phyloP scores from a whole-genome alignment of 30 jellyfish, hydroid and myxozoan species.

The Morbakka virulenta region DNA sequence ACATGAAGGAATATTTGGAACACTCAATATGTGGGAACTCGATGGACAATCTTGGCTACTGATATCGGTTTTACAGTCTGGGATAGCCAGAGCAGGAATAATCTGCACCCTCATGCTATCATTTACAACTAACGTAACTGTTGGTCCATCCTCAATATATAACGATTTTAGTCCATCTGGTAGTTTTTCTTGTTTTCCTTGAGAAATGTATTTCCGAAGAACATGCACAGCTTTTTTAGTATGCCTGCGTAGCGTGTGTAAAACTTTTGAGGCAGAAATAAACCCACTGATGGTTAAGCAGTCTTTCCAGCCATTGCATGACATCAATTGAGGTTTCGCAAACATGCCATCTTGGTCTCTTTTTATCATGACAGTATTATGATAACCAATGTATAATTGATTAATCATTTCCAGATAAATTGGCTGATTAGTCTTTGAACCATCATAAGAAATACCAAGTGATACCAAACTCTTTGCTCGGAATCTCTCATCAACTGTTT shows the following conservation, averaged over 20 bases:
- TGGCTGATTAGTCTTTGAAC: constrained; percentile 60
- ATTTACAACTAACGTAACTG: constrained; percentile 43
- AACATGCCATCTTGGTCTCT: constrained; percentile 36
- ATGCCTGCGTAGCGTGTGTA: constrained; percentile 38
- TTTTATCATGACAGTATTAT: constrained; percentile 44
- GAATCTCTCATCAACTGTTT: constrained; percentile 73
- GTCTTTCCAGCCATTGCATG: constrained; percentile 54
- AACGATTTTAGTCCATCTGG: constrained; percentile 54
- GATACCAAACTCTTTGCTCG: constrained; percentile 71
- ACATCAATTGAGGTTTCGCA: constrained; percentile 61
- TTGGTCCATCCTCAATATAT: constrained; percentile 54
- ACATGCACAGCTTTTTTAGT: constrained; percentile 80
- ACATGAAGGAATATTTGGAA: constrained; percentile 28
- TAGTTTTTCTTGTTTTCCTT: constrained; percentile 53
- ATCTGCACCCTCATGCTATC: constrained; percentile 51
- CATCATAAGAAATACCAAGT: constrained; percentile 77
- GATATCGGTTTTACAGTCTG: constrained; percentile 64
- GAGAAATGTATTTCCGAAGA: constrained; percentile 61
- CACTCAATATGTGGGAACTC: constrained; percentile 67
- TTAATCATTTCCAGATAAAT: constrained; percentile 68
- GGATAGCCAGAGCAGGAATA: constrained; percentile 73
- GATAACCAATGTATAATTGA: constrained; percentile 44
- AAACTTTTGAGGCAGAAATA: constrained; percentile 56
- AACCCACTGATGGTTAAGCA: constrained; percentile 52
- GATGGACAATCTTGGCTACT: constrained; percentile 67